A percentile compares a stretch with the other conserved stretches of the same genome.
phyloP scores from a whole-genome alignment of 2,113 vertebrate species.

The Xenopus borealis region DNA sequence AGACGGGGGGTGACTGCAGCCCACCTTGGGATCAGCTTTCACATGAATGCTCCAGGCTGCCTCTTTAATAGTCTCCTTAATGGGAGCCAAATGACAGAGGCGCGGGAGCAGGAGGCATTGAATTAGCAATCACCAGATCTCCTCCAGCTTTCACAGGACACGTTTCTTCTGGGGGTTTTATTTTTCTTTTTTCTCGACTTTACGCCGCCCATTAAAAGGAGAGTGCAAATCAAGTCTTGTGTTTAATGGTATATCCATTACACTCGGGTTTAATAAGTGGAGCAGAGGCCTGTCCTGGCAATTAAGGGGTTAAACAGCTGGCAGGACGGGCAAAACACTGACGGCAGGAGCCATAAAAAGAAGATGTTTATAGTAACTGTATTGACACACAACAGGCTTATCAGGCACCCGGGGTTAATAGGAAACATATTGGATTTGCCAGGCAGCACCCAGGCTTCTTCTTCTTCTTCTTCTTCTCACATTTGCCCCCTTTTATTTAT shows the following conservation, averaged over 20 bases:
- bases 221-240: background rate
- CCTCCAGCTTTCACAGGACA: constrained; percentile 46
- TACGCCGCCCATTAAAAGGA: constrained; percentile 8
- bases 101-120: constrained; percentile 40
- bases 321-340: too few species aligned
- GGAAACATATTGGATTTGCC: too few species aligned
- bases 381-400: too few species aligned
- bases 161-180: constrained; percentile 26
- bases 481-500: background rate
- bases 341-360: too few species aligned
- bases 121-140: constrained; percentile 38
- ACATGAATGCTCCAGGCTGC: constrained; percentile 45
- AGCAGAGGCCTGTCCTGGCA: too few species aligned
- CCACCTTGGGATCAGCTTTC: constrained; percentile 46
- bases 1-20: constrained; percentile 12
- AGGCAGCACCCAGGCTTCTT: too few species aligned
- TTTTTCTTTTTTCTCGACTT: too few species aligned
- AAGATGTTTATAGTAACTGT: too few species aligned
- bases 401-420: too few species aligned
- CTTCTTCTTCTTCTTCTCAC: too few species aligned
- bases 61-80: constrained; percentile 55
- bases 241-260: constrained; percentile 4
- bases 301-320: too few species aligned
- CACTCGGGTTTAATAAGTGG: background rate
- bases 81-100: constrained; percentile 58